Percentiles rank a stretch among this genome's conserved stretches.
phyloP scores from a whole-genome alignment of 2,797 vertebrate species.

The Rhadinocentrus ornatus region DNA sequence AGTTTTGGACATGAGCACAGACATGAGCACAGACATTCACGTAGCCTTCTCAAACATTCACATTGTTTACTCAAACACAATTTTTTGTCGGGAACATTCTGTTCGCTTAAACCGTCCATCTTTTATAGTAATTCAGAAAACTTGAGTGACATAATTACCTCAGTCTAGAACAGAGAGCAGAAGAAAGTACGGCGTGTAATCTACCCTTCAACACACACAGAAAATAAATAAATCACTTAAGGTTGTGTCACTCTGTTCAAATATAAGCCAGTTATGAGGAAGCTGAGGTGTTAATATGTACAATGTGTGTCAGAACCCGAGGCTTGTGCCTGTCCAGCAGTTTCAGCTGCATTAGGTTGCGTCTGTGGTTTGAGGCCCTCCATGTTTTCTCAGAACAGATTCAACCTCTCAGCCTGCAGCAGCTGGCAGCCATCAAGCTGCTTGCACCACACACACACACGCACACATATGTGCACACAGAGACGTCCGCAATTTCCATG shows the following conservation, averaged over 20 bases:
- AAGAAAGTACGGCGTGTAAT: constrained; percentile 48
- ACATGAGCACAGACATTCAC: constrained; percentile 26
- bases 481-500: constrained; percentile 74
- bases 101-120: constrained; percentile 66
- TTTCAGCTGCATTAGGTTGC: constrained; percentile 73
- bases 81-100: constrained; percentile 73
- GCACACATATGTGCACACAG: constrained; percentile 36
- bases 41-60: not conserved
- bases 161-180: constrained; percentile 34
- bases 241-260: constrained; percentile 46
- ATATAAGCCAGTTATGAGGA: constrained; percentile 40
- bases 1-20: no score
- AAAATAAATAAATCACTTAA: constrained; percentile 15
- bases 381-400: constrained; percentile 67
- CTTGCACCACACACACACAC: constrained; percentile 56
- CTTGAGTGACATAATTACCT: constrained; percentile 59
- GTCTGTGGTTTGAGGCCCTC: constrained; percentile 78
- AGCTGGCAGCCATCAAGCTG: constrained; percentile 80
- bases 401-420: constrained; percentile 74
- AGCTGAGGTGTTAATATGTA: constrained; percentile 72
- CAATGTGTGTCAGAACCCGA: constrained; percentile 65
- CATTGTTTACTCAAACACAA: constrained; percentile 28
- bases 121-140: constrained; percentile 66
- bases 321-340: constrained; percentile 62
- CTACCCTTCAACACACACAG: constrained; percentile 8